These are phyloP conservation scores for Apteryx mantelli DNA, from an alignment of 2,113 vertebrate genomes.

Conservation along the genomic window DNA sequence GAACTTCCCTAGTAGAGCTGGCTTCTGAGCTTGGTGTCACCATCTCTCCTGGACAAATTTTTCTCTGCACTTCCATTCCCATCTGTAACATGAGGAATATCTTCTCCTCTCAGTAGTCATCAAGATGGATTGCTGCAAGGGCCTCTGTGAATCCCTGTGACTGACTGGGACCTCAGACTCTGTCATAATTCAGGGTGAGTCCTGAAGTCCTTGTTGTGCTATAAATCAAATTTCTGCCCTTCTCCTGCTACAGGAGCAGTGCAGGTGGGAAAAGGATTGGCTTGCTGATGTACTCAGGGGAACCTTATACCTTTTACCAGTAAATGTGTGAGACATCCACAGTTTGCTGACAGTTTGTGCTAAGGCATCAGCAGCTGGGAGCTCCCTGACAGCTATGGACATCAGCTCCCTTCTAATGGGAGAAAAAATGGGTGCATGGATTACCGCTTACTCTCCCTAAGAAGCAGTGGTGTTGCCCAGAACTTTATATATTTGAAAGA, in stretches of 20 bases:
- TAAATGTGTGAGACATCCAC: background rate
- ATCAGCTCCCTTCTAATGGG: fast-evolving
- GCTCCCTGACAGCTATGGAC: background rate
- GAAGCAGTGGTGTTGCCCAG: background rate
- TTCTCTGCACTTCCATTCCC: background rate
- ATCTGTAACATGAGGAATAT: background rate
- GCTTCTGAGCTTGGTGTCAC: no score
- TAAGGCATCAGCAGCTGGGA: background rate
- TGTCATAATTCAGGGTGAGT: background rate
- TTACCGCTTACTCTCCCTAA: background rate
- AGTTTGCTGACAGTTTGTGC: background rate
- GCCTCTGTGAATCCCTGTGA: background rate
- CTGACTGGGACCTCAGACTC: background rate
- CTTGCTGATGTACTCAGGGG: background rate
- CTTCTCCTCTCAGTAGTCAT: background rate
- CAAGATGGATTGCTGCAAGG: background rate
- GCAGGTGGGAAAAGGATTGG: background rate
- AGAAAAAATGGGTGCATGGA: background rate
- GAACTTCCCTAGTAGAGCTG: no score
- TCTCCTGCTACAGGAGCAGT: background rate
- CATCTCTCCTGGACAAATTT: background rate
- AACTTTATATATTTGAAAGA: background rate
- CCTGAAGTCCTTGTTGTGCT: background rate
- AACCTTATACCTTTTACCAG: background rate
- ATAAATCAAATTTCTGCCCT: background rate